A percentile compares a stretch with the other conserved stretches of the same genome.
phyloP scores from a whole-genome alignment of 1,140 invertebrate genomes.

The Hylaeus volcanicus region DNA sequence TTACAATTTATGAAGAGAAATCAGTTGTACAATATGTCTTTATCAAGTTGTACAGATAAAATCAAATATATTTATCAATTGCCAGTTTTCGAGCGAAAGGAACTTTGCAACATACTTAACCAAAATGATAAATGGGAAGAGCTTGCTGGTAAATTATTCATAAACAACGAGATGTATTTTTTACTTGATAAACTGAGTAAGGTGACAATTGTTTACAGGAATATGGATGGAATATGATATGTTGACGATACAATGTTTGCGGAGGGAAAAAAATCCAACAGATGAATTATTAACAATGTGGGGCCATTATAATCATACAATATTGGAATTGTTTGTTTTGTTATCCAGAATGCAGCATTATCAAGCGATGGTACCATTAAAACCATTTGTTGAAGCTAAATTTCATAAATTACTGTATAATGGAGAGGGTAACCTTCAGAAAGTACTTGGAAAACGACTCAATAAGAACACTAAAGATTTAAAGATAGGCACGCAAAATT shows the following conservation, averaged over 20 bases:
- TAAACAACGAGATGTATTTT: too few species aligned
- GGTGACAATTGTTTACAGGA: slow-evolving; percentile 68
- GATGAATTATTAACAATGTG: slow-evolving; percentile 88
- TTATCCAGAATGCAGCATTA: slow-evolving; percentile 87
- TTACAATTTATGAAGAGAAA: not conserved
- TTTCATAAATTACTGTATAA: slow-evolving; percentile 83
- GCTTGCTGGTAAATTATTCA: slow-evolving; percentile 82
- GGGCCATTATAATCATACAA: slow-evolving; percentile 90
- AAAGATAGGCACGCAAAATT: slow-evolving; percentile 71
- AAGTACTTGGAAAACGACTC: slow-evolving; percentile 32
- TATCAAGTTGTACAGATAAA: slow-evolving; percentile 2
- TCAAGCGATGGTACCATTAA: slow-evolving; percentile 85
- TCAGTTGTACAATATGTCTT: slow-evolving; percentile 12
- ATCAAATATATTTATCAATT: slow-evolving; percentile 86
- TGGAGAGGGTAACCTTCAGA: slow-evolving; percentile 75
- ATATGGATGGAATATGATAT: slow-evolving; percentile 80
- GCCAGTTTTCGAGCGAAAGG: slow-evolving; percentile 84
- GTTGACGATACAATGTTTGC: slow-evolving; percentile 79
- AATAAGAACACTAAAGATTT: slow-evolving; percentile 69
- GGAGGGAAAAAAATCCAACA: slow-evolving; percentile 85
- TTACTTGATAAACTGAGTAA: too few species aligned
- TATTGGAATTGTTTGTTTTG: slow-evolving; percentile 88
- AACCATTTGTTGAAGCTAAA: slow-evolving; percentile 83
- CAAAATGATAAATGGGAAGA: slow-evolving; percentile 89
- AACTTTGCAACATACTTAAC: slow-evolving; percentile 89